Evolutionary conservation across 2,113 vertebrate species (phyloP).

Genomic region (Pristiophorus japonicus): DNA sequence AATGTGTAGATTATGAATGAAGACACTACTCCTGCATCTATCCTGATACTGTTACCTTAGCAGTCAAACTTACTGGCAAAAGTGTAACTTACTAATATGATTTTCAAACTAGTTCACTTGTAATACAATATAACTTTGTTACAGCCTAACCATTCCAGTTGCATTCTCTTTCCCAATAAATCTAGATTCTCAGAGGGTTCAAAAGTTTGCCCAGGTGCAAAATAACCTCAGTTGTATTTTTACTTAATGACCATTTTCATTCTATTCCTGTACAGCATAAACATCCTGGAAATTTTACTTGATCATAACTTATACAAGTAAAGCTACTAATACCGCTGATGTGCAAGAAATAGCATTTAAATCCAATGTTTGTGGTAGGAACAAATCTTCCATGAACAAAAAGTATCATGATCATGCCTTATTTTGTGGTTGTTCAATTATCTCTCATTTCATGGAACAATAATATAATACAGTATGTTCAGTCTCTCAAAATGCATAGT

Average conservation of each 20-base stretch:
- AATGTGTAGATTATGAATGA: neutral
- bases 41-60: neutral
- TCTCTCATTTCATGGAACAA: neutral
- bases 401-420: neutral
- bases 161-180: neutral
- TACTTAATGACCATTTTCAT: neutral
- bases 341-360: neutral
- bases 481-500: neutral
- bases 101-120: neutral
- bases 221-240: neutral
- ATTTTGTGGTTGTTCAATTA: neutral
- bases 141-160: neutral
- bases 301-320: neutral
- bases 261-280: too few relatives aligned
- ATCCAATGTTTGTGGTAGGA: neutral
- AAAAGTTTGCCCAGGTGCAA: neutral
- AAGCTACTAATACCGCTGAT: neutral
- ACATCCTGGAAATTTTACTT: neutral
- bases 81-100: neutral
- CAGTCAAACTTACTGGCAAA: neutral
- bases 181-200: neutral
- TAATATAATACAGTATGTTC: neutral
- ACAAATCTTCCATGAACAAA: neutral
- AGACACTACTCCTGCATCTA: neutral
- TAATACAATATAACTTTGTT: neutral